These are phyloP conservation scores for Hedya salicella DNA, from an alignment of 2,888 invertebrate genomes.

Conservation along the genomic window DNA sequence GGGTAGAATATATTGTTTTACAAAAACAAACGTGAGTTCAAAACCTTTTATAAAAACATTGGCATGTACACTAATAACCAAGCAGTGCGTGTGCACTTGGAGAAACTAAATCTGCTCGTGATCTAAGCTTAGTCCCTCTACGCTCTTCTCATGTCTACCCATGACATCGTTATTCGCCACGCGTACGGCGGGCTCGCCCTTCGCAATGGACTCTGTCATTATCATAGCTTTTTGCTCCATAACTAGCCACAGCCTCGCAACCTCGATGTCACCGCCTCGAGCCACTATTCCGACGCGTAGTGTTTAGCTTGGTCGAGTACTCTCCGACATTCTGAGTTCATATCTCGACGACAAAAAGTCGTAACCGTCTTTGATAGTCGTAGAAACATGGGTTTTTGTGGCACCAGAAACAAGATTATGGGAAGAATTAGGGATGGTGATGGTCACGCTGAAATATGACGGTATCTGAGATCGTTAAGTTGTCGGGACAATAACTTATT, in stretches of 20 bases:
- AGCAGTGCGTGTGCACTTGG: background rate
- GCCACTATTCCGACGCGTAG: slow-evolving; percentile 42
- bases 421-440: slow-evolving; percentile 15
- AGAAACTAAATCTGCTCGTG: too few species aligned
- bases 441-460: slow-evolving; percentile 24
- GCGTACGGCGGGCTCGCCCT: slow-evolving; percentile 75
- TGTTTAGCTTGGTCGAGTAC: slow-evolving; percentile 26
- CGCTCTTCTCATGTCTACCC: slow-evolving; percentile 52
- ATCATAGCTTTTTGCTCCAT: slow-evolving; percentile 83
- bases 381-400: background rate
- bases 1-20: too few species aligned
- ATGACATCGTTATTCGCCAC: slow-evolving; percentile 71
- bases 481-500: slow-evolving; percentile 2
- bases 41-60: too few species aligned
- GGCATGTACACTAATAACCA: too few species aligned
- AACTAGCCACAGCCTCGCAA: slow-evolving; percentile 68
- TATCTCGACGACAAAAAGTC: background rate
- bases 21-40: too few species aligned
- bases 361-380: background rate
- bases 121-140: slow-evolving; percentile 58
- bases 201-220: slow-evolving; percentile 79
- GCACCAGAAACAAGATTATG: background rate
- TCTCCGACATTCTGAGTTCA: slow-evolving; percentile 8
- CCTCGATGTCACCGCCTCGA: slow-evolving; percentile 60
- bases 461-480: slow-evolving; percentile 14